These are phyloP conservation scores for Argyrosomus japonicus DNA, from an alignment of 2,113 vertebrate genomes.

Conservation along the genomic window DNA sequence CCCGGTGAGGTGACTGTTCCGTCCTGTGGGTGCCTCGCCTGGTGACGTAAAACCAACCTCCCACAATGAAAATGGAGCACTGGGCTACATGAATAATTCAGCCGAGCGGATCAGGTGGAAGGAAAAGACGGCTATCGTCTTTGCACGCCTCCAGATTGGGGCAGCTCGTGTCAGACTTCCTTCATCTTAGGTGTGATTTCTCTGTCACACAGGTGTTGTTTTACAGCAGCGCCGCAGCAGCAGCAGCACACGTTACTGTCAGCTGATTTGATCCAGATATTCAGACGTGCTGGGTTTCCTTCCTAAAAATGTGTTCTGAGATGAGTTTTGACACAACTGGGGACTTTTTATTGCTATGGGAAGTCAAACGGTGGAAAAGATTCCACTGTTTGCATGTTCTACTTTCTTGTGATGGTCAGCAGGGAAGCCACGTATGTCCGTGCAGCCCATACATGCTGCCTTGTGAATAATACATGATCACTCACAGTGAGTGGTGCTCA, in stretches of 20 bases:
- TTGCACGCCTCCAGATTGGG: slow-evolving; percentile 21
- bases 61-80: slow-evolving; percentile 69
- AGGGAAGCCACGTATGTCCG: background rate
- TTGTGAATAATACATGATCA: slow-evolving; percentile 25
- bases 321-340: too few species aligned
- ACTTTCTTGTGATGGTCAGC: background rate
- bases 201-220: slow-evolving; percentile 8
- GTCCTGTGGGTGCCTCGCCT: slow-evolving; percentile 30
- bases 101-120: slow-evolving; percentile 65
- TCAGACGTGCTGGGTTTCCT: too few species aligned
- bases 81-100: slow-evolving; percentile 78
- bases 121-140: slow-evolving; percentile 34
- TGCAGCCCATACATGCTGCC: background rate
- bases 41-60: slow-evolving; percentile 68
- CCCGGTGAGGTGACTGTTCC: slow-evolving; percentile 48
- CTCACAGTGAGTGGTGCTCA: background rate
- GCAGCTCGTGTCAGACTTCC: background rate
- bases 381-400: background rate
- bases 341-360: background rate
- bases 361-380: background rate
- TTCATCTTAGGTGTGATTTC: slow-evolving; percentile 32
- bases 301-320: too few species aligned
- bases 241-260: background rate
- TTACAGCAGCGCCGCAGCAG: too few species aligned
- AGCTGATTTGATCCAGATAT: too few species aligned